Percentiles rank a stretch among this genome's conserved stretches.
Conservation (phyloP, 2,797 vertebrate genomes). For the Coregonus ussuriensis region DNA sequence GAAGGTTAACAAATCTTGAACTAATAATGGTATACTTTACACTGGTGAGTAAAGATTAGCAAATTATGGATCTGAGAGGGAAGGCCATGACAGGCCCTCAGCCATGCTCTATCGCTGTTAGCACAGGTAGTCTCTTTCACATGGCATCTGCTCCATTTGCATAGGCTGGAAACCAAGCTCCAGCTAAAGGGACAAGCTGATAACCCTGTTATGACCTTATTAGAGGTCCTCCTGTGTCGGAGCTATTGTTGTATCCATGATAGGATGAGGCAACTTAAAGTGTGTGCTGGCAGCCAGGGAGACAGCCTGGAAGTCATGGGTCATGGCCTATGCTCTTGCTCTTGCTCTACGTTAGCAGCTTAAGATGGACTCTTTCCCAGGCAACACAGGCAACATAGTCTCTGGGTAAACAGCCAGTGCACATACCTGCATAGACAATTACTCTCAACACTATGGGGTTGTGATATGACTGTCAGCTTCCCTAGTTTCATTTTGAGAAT, state of each 20-base stretch:
- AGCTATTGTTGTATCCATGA: slow-evolving; percentile 39
- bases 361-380: slow-evolving; percentile 37
- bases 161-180: slow-evolving; percentile 35
- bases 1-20: background rate
- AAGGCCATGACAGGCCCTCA: slow-evolving; percentile 16
- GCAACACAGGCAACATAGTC: background rate
- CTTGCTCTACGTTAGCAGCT: slow-evolving; percentile 49
- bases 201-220: slow-evolving; percentile 23
- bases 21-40: background rate
- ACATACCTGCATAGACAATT: background rate
- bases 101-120: slow-evolving; percentile 16
- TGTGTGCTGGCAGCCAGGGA: slow-evolving; percentile 39
- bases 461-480: background rate
- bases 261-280: slow-evolving; percentile 59
- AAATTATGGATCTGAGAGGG: slow-evolving; percentile 19
- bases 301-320: slow-evolving; percentile 33
- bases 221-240: slow-evolving; percentile 16
- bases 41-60: slow-evolving; percentile 12
- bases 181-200: slow-evolving; percentile 29
- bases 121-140: slow-evolving; percentile 38
- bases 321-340: slow-evolving; percentile 31
- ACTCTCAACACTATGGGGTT: background rate
- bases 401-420: background rate
- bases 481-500: background rate
- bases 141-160: slow-evolving; percentile 46